These are phyloP conservation scores for Diabrotica virgifera DNA, from an alignment of 1,140 invertebrate genomes.

Conservation along the genomic window DNA sequence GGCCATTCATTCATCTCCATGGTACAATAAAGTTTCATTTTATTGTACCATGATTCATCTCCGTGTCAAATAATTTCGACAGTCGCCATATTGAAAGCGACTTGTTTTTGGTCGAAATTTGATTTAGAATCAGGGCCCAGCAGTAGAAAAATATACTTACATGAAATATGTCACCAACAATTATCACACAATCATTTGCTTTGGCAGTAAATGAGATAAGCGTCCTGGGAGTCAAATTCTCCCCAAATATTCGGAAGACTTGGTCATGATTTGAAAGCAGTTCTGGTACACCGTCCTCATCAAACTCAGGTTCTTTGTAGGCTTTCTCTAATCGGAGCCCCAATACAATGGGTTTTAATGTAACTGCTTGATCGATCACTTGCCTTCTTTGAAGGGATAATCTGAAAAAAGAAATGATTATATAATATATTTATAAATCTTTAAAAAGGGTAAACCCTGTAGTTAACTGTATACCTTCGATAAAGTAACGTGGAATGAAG, in stretches of 20 bases:
- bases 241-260: slow-evolving; percentile 71
- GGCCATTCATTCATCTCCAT: no score
- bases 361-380: not conserved
- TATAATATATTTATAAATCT: no score
- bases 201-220: slow-evolving; percentile 69
- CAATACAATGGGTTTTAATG: slow-evolving; percentile 12
- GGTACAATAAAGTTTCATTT: no score
- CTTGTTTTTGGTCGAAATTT: no score
- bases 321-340: slow-evolving; percentile 58
- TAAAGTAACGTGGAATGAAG: no score
- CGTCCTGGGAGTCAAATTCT: slow-evolving; percentile 62
- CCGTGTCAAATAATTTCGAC: no score
- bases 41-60: no score
- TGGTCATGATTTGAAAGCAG: slow-evolving; percentile 59
- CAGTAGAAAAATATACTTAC: slow-evolving; percentile 39
- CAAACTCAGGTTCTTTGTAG: slow-evolving; percentile 57
- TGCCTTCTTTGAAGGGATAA: slow-evolving; percentile 20
- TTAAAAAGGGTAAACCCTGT: no score
- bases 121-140: no score
- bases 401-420: slow-evolving; percentile 21
- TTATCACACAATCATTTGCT: slow-evolving; percentile 52
- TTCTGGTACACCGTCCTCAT: slow-evolving; percentile 63
- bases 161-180: slow-evolving; percentile 49
- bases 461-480: no score
- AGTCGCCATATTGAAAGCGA: no score